Base-by-base conservation (phyloP, 1,140 invertebrate genomes). In the Bombus consobrinus region DNA sequence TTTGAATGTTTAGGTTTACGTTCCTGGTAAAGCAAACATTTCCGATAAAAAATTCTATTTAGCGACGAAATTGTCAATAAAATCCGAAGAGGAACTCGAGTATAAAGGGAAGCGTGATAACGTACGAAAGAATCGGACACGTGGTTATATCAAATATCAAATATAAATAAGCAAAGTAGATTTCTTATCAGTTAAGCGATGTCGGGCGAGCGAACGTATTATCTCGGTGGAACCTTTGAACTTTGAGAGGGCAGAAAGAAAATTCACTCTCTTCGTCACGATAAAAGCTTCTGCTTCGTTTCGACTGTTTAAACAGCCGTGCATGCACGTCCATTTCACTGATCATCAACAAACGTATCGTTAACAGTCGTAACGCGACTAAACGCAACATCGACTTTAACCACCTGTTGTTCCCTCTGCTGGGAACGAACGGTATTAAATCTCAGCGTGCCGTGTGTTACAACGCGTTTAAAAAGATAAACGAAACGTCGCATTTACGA, bases 191-290 rank as follows among this genome's bases (percentile, higher is more conserved):
- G 32, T 64, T 73, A 68, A 86, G 32, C 83, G 34, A 88, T 86
- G 72, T 84, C 82, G 77, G 79, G 41, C 71, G 18, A 85, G 71
- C n/a, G 43, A 64, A 41, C 71, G 53, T 71, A 15, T 84, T 90
- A 92, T 92, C 91, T 92, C 91, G 37, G 15, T 5, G 37, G 39
- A 75, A 91, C 89, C 91, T 92, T 91, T 92, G 91, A 88, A 87
- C 91, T 87, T 62, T 80, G 82, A 57, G 83, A 86, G 69, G 47
- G 53, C 53, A 59, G 64, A 41, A 72, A 47, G 83, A 88, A 91
- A 88, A 89, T 47, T 86, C 74, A 15, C 62, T 85, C 59, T 86
- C 47, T 72, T 79, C 53, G 66, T 1, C 2, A 32, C 68, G 88
- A 87, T 85, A 89, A 87, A 83, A 59, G 43, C 39, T 59, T 39